Evolutionary conservation across 1,140 invertebrate species (phyloP).

Genomic region (Globodera rostochiensis): DNA sequence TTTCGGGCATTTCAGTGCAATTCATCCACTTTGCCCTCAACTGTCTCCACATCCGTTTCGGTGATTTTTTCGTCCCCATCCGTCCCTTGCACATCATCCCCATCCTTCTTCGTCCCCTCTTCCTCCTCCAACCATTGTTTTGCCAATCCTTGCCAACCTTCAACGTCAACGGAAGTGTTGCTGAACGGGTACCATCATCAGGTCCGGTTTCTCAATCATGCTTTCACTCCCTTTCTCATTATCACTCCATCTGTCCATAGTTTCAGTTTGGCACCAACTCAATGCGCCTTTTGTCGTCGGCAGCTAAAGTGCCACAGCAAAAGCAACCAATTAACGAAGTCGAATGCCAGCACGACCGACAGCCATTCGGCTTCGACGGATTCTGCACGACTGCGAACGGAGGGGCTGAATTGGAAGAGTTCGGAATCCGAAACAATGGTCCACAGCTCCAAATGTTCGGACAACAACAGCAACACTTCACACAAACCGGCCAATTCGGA

Average conservation of each 20-base stretch:
- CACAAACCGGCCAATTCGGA: not conserved
- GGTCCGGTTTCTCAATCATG: too few species aligned
- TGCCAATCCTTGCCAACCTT: not conserved
- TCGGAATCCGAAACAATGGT: not conserved
- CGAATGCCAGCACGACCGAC: not conserved
- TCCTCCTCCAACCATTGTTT: not conserved
- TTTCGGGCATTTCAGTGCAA: not conserved
- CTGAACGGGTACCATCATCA: slow-evolving; percentile 10
- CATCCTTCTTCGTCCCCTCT: not conserved
- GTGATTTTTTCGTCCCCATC: not conserved
- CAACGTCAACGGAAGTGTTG: not conserved
- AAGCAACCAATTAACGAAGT: not conserved
- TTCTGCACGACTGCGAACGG: not conserved
- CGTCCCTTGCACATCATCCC: not conserved
- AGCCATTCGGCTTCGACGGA: not conserved
- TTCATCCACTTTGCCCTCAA: not conserved
- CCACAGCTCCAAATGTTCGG: not conserved
- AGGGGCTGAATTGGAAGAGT: not conserved
- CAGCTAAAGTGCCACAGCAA: slow-evolving; percentile 9
- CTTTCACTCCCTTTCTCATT: not conserved
- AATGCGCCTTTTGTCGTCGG: slow-evolving; percentile 20
- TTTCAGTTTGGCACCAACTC: slow-evolving; percentile 20
- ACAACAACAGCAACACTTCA: not conserved
- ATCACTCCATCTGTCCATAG: not conserved
- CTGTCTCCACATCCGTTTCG: not conserved